These are phyloP conservation scores for Pristionchus entomophagus DNA, from an alignment of 2,888 invertebrate genomes.

Conservation along the genomic window DNA sequence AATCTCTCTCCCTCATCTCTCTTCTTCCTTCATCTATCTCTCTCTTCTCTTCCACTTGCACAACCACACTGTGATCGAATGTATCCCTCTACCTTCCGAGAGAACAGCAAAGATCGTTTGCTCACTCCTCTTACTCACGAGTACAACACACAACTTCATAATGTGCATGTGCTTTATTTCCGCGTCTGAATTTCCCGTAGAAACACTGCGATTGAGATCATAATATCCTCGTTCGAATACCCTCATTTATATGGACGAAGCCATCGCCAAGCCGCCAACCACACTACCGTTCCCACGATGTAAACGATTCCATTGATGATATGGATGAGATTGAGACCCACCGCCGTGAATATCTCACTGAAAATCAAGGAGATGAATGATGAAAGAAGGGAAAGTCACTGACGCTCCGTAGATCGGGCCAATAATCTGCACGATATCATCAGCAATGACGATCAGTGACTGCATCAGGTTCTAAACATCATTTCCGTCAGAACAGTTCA, in stretches of 20 bases:
- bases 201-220: background rate
- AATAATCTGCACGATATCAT: background rate
- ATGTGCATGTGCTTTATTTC: no score
- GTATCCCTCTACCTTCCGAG: no score
- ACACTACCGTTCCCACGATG: background rate
- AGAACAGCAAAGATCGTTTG: no score
- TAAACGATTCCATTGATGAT: constrained; percentile 10
- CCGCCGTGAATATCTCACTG: background rate
- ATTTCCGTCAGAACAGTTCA: no score
- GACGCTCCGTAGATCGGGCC: constrained; percentile 13
- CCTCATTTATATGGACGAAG: background rate
- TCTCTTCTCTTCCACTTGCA: no score
- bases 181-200: background rate
- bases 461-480: background rate
- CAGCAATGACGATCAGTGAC: background rate
- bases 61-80: no score
- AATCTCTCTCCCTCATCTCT: no score
- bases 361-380: background rate
- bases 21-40: no score
- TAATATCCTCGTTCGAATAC: background rate
- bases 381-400: background rate
- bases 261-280: background rate
- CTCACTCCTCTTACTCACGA: no score
- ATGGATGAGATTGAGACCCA: constrained; percentile 15
- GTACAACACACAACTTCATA: no score